phyloP scores from a whole-genome alignment of 2,113 vertebrate species.

The Pseudorhombus dupliciocellatus region DNA sequence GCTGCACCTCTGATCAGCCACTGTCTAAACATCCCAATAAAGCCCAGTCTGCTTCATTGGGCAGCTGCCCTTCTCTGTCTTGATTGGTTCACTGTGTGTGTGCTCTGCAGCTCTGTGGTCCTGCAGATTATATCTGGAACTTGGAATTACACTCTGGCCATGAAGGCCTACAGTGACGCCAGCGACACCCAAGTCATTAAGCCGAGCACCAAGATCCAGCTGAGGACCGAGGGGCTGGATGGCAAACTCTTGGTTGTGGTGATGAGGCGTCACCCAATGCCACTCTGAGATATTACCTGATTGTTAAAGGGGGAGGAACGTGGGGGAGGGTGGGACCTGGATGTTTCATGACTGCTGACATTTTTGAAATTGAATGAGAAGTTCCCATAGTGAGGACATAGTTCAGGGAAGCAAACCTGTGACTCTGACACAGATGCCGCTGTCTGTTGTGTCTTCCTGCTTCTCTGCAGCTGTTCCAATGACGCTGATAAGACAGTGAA shows the following conservation, averaged over 20 bases:
- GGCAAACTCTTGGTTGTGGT: background rate
- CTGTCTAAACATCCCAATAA: no score
- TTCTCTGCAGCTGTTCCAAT: constrained; percentile 15
- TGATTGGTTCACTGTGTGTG: no score
- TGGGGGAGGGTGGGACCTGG: no score
- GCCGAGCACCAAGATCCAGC: background rate
- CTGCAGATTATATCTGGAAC: constrained; percentile 2
- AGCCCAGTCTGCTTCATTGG: no score
- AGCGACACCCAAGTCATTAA: background rate
- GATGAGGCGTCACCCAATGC: background rate
- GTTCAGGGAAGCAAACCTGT: background rate
- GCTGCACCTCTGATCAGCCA: no score
- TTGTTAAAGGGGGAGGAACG: constrained; percentile 14
- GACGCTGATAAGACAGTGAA: constrained; percentile 4
- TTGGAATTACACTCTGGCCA: constrained; percentile 38
- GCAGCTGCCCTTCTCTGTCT: no score
- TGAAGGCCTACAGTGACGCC: constrained; percentile 21
- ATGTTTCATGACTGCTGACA: background rate
- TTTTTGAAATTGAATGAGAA: no score
- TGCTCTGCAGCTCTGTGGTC: constrained; percentile 28
- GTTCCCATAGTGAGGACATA: no score
- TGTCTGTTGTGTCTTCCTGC: background rate
- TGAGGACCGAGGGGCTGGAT: constrained; percentile 28
- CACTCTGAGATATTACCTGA: constrained; percentile 16
- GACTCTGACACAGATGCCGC: background rate